Conservation (phyloP, 2,113 vertebrate genomes). For the Furnarius figulus region DNA sequence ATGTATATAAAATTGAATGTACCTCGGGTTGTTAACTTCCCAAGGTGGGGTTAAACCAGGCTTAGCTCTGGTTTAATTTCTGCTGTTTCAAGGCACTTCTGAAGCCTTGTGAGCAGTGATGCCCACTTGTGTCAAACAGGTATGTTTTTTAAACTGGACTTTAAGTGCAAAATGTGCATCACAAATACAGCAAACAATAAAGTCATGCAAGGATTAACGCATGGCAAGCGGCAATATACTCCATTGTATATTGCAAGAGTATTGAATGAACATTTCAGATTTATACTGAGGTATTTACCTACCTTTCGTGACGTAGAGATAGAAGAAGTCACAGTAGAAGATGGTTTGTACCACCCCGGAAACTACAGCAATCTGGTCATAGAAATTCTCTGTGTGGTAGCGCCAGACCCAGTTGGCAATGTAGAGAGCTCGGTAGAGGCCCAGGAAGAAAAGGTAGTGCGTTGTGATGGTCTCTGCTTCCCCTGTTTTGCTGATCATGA, state of each 20-base stretch:
- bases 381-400: slow-evolving; percentile 91
- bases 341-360: slow-evolving; percentile 97
- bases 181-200: not conserved
- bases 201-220: not conserved
- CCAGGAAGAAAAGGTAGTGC: slow-evolving; percentile 96
- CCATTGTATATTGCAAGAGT: rapidly evolving
- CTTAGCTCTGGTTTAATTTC: not conserved
- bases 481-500: slow-evolving; percentile 97
- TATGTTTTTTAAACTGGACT: not conserved
- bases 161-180: not conserved
- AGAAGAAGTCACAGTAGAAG: slow-evolving; percentile 99
- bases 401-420: slow-evolving; percentile 97
- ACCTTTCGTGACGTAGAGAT: slow-evolving; percentile 95
- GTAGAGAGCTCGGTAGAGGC: slow-evolving; percentile 92
- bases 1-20: not conserved
- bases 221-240: not conserved
- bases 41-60: not conserved
- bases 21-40: not conserved
- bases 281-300: not conserved
- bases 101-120: not conserved
- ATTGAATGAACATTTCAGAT: rapidly evolving
- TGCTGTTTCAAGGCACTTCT: not conserved
- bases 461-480: slow-evolving; percentile 97
- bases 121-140: not conserved
- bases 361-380: slow-evolving; percentile 94